Evolutionary conservation across 2,797 vertebrate genomes (phyloP).

Genomic region (Picus viridis): DNA sequence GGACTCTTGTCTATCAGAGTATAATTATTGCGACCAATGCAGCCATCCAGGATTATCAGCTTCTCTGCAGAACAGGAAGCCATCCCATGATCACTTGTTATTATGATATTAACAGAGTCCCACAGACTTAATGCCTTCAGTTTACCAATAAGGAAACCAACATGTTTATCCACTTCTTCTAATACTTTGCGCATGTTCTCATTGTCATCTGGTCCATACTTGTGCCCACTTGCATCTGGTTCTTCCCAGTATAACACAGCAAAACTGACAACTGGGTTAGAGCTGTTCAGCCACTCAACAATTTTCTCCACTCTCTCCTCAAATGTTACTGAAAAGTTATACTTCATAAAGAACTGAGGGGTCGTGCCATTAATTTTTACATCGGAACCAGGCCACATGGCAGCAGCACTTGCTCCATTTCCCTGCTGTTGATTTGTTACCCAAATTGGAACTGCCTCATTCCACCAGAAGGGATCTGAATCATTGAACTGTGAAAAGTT

Average conservation of each 20-base stretch:
- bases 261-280: slow-evolving; percentile 83
- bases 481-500: slow-evolving; percentile 76
- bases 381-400: slow-evolving; percentile 96
- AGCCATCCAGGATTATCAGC: slow-evolving; percentile 85
- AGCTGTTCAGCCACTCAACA: slow-evolving; percentile 82
- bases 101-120: slow-evolving; percentile 89
- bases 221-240: slow-evolving; percentile 89
- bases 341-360: slow-evolving; percentile 82
- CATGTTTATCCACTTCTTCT: slow-evolving; percentile 84
- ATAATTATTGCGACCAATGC: slow-evolving; percentile 82
- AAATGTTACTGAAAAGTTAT: slow-evolving; percentile 81
- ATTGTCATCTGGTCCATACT: slow-evolving; percentile 86
- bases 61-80: slow-evolving; percentile 86
- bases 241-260: slow-evolving; percentile 94
- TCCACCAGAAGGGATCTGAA: slow-evolving; percentile 92
- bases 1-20: slow-evolving; percentile 85
- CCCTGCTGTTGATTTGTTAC: slow-evolving; percentile 84
- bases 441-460: slow-evolving; percentile 90
- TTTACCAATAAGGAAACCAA: slow-evolving; percentile 84
- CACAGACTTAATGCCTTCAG: slow-evolving; percentile 84
- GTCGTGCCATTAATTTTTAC: slow-evolving; percentile 81
- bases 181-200: slow-evolving; percentile 83
- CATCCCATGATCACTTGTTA: slow-evolving; percentile 98
- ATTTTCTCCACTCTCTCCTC: slow-evolving; percentile 81
- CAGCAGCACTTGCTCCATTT: slow-evolving; percentile 84